Percentiles rank a stretch among this genome's conserved stretches.
phyloP scores from a whole-genome alignment of 92 coral and sea anemone species.

The Epizoanthus scotinus region DNA sequence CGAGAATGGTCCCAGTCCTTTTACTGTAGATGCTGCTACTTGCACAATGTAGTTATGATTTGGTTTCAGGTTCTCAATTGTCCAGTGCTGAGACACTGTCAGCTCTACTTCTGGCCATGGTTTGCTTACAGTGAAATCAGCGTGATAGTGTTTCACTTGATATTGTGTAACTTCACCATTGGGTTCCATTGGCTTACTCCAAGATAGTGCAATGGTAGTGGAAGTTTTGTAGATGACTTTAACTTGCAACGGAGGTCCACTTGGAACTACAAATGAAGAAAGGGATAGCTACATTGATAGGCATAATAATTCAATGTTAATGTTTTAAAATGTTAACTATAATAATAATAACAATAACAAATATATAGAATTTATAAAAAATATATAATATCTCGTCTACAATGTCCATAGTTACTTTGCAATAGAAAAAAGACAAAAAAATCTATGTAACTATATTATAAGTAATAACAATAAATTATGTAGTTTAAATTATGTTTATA shows the following conservation, averaged over 20 bases:
- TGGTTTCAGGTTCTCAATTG: conserved; percentile 46
- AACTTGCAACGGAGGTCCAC: conserved; percentile 67
- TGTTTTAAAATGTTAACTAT: too few relatives aligned
- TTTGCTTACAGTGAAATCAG: background rate
- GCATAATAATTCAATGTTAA: too few relatives aligned
- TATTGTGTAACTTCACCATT: conserved; percentile 57
- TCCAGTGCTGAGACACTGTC: background rate
- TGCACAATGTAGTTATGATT: conserved; percentile 44
- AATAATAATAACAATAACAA: too few relatives aligned
- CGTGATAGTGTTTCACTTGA: conserved; percentile 37
- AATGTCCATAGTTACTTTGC: too few relatives aligned
- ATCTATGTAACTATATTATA: too few relatives aligned
- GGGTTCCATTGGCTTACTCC: conserved; percentile 67
- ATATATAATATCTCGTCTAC: too few relatives aligned
- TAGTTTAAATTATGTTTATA: too few relatives aligned
- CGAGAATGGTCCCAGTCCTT: conserved; percentile 59
- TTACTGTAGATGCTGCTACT: conserved; percentile 46
- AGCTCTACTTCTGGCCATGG: background rate
- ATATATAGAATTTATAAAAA: too few relatives aligned
- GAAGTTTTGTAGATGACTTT: conserved; percentile 28
- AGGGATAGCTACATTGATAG: background rate
- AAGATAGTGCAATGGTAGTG: conserved; percentile 43
- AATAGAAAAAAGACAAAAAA: too few relatives aligned
- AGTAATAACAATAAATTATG: too few relatives aligned
- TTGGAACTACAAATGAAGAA: conserved; percentile 52